Conservation (phyloP, 2,888 invertebrate species). For the Mamestra brassicae region DNA sequence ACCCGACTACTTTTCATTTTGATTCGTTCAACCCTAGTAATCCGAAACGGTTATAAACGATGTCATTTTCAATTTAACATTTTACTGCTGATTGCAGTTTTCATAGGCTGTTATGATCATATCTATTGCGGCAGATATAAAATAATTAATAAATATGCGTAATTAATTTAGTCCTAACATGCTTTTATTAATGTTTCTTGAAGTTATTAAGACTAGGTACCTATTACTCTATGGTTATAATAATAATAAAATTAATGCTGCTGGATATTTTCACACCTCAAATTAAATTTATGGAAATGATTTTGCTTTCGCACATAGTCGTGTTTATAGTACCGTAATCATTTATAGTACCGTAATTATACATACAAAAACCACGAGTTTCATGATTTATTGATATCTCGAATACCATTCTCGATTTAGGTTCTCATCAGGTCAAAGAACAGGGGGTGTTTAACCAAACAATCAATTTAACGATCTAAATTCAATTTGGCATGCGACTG, state of each 20-base stretch:
- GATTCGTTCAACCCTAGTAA: conserved; percentile 13
- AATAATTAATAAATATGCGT: conserved; percentile 27
- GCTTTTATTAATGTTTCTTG: conserved; percentile 5
- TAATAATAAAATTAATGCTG: neutral
- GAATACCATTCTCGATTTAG: too few species aligned
- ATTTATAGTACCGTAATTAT: too few species aligned
- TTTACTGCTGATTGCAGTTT: conserved; percentile 53
- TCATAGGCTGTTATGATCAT: conserved; percentile 13
- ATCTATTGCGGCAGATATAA: conserved; percentile 29
- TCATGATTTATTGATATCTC: too few species aligned
- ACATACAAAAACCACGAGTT: too few species aligned
- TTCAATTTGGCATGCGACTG: too few species aligned
- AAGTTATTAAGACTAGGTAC: conserved; percentile 15
- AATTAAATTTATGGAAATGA: neutral
- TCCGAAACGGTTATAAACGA: conserved; percentile 6
- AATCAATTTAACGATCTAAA: too few species aligned
- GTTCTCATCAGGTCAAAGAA: too few species aligned
- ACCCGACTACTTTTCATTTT: too few species aligned
- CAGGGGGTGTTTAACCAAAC: too few species aligned
- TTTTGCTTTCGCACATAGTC: neutral
- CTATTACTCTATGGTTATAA: neutral
- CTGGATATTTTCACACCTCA: neutral
- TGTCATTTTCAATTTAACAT: conserved; percentile 14
- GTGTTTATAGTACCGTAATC: too few species aligned
- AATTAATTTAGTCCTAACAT: conserved; percentile 31